Evolutionary conservation across 1,140 invertebrate genomes (phyloP).

Genomic region (Steinernema feltiae): DNA sequence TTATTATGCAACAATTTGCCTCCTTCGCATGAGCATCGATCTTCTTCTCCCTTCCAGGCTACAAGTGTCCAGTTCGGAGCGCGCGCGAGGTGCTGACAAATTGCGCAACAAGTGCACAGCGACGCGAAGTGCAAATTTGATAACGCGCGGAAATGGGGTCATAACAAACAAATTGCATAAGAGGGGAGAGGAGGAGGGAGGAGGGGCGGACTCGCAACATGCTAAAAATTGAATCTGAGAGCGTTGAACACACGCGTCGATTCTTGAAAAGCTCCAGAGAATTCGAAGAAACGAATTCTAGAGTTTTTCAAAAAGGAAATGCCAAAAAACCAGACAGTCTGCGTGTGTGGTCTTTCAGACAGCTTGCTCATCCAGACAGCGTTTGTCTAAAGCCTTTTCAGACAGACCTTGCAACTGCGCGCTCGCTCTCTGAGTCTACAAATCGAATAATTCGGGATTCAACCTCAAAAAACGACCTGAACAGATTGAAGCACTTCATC

Average conservation of each 20-base stretch:
- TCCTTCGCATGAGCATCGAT: not conserved
- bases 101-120: slow-evolving; percentile 12
- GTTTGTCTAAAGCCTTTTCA: not conserved
- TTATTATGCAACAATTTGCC: slow-evolving; percentile 2
- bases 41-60: too few relatives aligned
- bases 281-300: too few relatives aligned
- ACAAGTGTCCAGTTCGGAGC: too few relatives aligned
- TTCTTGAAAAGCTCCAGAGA: too few relatives aligned
- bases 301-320: too few relatives aligned
- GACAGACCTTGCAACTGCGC: not conserved
- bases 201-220: not conserved
- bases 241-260: not conserved
- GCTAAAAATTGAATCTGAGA: not conserved
- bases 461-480: not conserved
- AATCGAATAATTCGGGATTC: not conserved
- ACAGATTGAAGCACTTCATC: not conserved
- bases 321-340: too few relatives aligned
- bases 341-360: too few relatives aligned
- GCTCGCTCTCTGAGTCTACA: not conserved
- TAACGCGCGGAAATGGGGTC: not conserved
- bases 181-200: not conserved
- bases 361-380: too few relatives aligned
- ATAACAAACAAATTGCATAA: slow-evolving; percentile 14
- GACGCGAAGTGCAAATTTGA: slow-evolving; percentile 8
- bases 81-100: not conserved